Base-by-base conservation (phyloP, 2,113 vertebrate species). In the Taurulus bubalis region DNA sequence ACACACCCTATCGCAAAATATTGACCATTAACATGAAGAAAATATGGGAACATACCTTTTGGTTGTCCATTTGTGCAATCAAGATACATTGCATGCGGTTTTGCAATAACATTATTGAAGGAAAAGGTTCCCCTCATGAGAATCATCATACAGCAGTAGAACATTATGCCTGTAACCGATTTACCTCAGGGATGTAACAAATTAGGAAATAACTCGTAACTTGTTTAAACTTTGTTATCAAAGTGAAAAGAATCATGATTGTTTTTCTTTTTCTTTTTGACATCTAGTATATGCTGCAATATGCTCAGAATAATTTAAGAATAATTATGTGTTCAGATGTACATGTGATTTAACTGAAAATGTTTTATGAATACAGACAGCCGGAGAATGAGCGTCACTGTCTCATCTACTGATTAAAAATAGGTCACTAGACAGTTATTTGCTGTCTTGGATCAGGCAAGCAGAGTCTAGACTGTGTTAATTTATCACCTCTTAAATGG, bases 351-450 rank as follows among this genome's bases (percentile, higher is more conserved):
- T 34, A 74, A 65, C 14, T 36, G 32, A 69, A 32, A 22, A 24
- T 47, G 28, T 62, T 70, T 80, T 22, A 63, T 58, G 24, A 53
- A 73, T 66, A 59, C 67, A 62, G 34, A 68, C 40, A 2, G 1
- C 18, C 66, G 6, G 74, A 32, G 20, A 74, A 71, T 62, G 49
- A 75, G 16, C 22, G 28, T 45, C 60, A 42, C 42, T 56, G n/a
- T 26, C 45, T 72, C 64, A 38, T 70, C 69, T 42, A 16, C 68
- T 78, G 28, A 53, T 64, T 79, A 53, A 77, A 86, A 84, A 75
- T 84, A 77, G 75, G 71, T 85, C 83, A 87, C 24, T 1, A 82
- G 75, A 82, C 64, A 70, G 62, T 75, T 56, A 78, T 84, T 84
- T 86, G 78, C 74, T 68, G 76, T 71, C 58, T 67, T 76, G 45